phyloP scores from a whole-genome alignment of 2,888 invertebrate genomes.

The Lumbricus terrestris region DNA sequence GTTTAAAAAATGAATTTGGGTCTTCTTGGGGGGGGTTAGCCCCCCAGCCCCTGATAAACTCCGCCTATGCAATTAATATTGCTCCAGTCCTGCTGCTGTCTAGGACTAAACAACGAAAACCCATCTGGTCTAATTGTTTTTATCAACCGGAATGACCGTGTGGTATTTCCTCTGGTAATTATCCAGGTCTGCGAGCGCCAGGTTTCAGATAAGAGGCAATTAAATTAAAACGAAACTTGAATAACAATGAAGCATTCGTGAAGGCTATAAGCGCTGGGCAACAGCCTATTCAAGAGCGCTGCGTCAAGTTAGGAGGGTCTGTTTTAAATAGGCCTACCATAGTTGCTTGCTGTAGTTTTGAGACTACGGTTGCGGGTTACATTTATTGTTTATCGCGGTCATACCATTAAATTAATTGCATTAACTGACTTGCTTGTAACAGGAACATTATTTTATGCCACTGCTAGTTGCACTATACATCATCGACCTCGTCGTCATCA shows the following conservation, averaged over 20 bases:
- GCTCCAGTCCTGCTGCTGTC: too few relatives aligned
- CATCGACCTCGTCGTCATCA: too few relatives aligned
- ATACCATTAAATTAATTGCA: too few relatives aligned
- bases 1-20: too few relatives aligned
- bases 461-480: too few relatives aligned
- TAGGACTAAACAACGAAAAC: background rate
- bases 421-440: too few relatives aligned
- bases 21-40: too few relatives aligned
- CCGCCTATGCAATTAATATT: too few relatives aligned
- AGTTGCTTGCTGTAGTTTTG: background rate
- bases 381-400: too few relatives aligned
- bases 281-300: background rate
- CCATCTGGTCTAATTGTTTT: background rate
- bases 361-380: background rate
- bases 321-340: background rate
- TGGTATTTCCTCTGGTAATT: background rate
- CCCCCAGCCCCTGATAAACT: too few relatives aligned
- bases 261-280: background rate
- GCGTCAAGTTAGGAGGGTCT: background rate
- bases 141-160: background rate
- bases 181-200: background rate
- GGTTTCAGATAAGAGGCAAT: background rate
- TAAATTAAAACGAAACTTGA: background rate
- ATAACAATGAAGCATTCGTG: background rate
- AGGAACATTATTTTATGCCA: too few relatives aligned